Evolutionary conservation across 2,797 vertebrate genomes (phyloP).

Genomic region (Halcyon badia): DNA sequence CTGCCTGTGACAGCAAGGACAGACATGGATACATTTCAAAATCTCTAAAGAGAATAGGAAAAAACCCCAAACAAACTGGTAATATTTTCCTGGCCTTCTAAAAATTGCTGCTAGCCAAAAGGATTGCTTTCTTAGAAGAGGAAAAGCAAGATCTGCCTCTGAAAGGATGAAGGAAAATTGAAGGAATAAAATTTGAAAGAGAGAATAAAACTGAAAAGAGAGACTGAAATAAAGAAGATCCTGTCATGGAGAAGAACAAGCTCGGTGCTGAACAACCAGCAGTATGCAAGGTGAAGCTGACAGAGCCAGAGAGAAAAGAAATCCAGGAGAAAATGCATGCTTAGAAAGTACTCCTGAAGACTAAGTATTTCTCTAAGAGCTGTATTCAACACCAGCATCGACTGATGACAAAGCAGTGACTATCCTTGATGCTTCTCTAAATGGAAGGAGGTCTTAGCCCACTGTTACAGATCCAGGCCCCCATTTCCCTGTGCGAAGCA

Average conservation of each 20-base stretch:
- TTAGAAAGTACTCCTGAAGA: not conserved
- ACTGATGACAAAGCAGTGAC: not conserved
- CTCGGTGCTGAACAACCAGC: not conserved
- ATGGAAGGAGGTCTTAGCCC: not conserved
- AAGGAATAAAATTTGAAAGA: not conserved
- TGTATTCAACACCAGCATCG: not conserved
- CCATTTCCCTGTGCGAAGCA: not conserved
- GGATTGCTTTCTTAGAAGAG: not conserved
- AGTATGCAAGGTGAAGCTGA: not conserved
- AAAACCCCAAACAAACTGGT: not conserved
- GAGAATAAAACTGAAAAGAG: not conserved
- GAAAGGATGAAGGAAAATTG: not conserved
- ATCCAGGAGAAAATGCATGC: not conserved
- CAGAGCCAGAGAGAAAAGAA: not conserved
- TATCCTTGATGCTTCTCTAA: fast-evolving
- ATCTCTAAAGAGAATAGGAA: not conserved
- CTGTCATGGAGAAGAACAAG: not conserved
- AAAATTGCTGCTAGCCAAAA: not conserved
- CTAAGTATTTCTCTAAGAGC: not conserved
- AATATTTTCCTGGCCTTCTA: not conserved
- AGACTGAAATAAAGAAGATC: not conserved
- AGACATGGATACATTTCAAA: not conserved
- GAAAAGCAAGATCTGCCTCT: not conserved
- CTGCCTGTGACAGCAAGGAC: slow-evolving; percentile 1
- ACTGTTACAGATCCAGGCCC: not conserved